Conservation (phyloP, 2,888 invertebrate genomes). For the Hipparchia sbordonii region DNA sequence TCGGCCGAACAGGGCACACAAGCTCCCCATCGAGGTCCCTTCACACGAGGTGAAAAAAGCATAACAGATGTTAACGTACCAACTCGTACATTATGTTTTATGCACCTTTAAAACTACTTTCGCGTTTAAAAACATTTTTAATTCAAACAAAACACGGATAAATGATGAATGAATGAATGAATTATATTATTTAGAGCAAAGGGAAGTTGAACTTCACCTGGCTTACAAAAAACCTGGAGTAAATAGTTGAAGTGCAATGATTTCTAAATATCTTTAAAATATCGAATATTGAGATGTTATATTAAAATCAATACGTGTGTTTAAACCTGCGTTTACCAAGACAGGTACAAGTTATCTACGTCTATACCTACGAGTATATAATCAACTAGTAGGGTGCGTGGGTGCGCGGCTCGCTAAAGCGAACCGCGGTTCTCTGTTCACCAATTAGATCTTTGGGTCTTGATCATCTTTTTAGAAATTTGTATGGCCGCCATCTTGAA, state of each 20-base stretch:
- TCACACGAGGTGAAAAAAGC: conserved; percentile 63
- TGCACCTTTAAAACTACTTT: conserved; percentile 24
- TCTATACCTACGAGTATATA: conserved; percentile 59
- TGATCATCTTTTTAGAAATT: too few relatives aligned
- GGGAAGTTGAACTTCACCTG: neutral
- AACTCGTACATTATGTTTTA: conserved; percentile 21
- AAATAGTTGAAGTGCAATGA: neutral
- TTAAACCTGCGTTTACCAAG: conserved; percentile 60
- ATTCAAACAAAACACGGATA: neutral
- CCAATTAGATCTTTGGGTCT: too few relatives aligned
- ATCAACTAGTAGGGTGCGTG: too few relatives aligned
- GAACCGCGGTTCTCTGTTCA: too few relatives aligned
- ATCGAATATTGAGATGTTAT: neutral
- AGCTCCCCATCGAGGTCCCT: conserved; percentile 56
- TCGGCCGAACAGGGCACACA: conserved; percentile 65
- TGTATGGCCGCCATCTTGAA: too few relatives aligned
- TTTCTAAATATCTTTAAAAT: neutral
- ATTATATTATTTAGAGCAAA: neutral
- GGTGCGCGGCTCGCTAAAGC: too few relatives aligned
- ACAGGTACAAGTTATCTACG: conserved; percentile 81
- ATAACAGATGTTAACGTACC: conserved; percentile 40
- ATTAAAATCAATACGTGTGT: conserved; percentile 35
- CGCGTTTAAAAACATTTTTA: conserved; percentile 1
- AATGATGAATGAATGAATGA: too few relatives aligned
- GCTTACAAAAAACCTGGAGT: neutral